These are phyloP conservation scores for Serinus canaria DNA, from an alignment of 2,113 vertebrate species.

Conservation along the genomic window DNA sequence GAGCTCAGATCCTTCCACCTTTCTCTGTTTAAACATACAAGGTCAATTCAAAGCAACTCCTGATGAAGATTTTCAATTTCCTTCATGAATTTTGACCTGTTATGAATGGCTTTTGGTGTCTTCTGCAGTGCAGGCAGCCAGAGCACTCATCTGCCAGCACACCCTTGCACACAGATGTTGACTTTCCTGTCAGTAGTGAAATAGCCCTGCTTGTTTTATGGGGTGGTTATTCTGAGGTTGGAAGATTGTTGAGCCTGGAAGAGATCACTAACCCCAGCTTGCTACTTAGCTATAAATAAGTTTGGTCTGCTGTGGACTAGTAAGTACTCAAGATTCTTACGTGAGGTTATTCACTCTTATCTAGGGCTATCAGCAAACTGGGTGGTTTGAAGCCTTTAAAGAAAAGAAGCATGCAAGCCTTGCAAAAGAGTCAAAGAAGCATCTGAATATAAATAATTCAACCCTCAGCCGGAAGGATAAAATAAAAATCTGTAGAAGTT, in stretches of 20 bases:
- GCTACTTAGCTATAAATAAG: conserved; percentile 62
- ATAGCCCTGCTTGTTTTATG: conserved; percentile 27
- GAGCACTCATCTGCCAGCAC: neutral
- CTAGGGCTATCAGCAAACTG: conserved; percentile 9
- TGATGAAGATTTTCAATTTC: neutral
- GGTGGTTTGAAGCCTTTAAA: neutral
- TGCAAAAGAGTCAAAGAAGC: neutral
- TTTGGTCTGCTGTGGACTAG: conserved; percentile 28
- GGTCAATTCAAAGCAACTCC: neutral
- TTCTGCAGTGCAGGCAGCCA: neutral
- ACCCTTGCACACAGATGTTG: conserved; percentile 47
- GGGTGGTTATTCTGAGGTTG: conserved; percentile 60
- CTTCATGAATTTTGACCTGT: neutral
- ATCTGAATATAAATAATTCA: neutral
- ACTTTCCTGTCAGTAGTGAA: conserved; percentile 49
- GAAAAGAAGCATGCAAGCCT: neutral
- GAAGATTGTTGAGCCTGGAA: conserved; percentile 53
- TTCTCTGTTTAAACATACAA: neutral
- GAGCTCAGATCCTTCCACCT: neutral
- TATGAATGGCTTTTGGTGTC: conserved; percentile 6
- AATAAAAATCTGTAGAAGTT: neutral
- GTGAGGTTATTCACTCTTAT: conserved; percentile 32
- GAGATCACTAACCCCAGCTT: conserved; percentile 54
- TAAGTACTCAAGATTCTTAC: conserved; percentile 14
- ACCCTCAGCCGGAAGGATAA: neutral